Percentiles rank a stretch among this genome's conserved stretches.
These are phyloP conservation scores for Oithona nana DNA, from an alignment of 2,888 invertebrate genomes.

Conservation along the genomic window DNA sequence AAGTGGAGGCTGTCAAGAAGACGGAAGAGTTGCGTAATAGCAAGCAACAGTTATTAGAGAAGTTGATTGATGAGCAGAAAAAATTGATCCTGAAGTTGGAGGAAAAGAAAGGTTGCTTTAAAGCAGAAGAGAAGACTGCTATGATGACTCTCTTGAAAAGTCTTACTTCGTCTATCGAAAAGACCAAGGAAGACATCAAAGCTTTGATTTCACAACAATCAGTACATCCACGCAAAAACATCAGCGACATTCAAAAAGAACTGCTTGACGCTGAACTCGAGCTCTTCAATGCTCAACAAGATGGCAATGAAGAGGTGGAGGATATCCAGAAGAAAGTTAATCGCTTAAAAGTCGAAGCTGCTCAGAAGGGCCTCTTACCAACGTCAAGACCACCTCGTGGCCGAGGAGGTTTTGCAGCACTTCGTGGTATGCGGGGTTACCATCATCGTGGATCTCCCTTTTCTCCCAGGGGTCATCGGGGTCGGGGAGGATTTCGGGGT, in stretches of 20 bases:
- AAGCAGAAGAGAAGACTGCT: conserved; percentile 44
- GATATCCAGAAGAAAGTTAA: conserved; percentile 47
- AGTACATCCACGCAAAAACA: background rate
- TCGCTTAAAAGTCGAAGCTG: conserved; percentile 24
- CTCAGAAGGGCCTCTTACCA: conserved; percentile 17
- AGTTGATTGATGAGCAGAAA: conserved; percentile 71
- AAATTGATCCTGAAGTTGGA: conserved; percentile 61
- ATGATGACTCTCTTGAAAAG: conserved; percentile 60
- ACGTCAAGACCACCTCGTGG: conserved; percentile 4
- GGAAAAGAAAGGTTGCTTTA: conserved; percentile 36
- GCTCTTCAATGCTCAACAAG: conserved; percentile 66
- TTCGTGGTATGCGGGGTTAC: background rate
- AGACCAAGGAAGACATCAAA: conserved; percentile 41
- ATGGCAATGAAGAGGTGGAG: conserved; percentile 66
- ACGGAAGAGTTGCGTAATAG: conserved; percentile 62
- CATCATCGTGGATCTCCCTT: background rate
- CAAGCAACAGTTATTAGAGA: conserved; percentile 66
- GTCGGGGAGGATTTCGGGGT: conserved; percentile 4
- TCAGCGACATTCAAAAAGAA: conserved; percentile 45
- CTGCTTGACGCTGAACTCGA: conserved; percentile 77
- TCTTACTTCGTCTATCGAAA: conserved; percentile 63
- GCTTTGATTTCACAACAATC: background rate
- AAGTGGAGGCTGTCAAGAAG: conserved; percentile 51
- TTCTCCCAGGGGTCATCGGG: background rate
- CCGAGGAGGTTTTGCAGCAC: background rate